Evolutionary conservation across 1,140 invertebrate species (phyloP), one percentile per base, ranked within the genome.

Genomic region (Euwallacea fornicatus): DNA sequence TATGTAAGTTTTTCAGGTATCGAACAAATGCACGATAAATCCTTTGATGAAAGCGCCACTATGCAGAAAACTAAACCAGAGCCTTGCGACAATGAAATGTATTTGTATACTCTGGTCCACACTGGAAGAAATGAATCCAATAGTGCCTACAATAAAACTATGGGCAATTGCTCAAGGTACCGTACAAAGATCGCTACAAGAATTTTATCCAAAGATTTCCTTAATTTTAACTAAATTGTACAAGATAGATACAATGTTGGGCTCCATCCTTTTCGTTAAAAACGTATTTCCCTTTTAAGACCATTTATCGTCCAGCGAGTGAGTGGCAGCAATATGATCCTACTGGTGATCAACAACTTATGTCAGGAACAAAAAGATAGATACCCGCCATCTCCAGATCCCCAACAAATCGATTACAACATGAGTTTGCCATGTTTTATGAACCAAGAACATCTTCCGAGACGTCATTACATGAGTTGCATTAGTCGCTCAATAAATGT

Each of bases 271-370:
- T n/a, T n/a, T n/a, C n/a, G n/a, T 33, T 33, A 33, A 33, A 33
- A 33, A 33, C 21, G 50, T 53, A 6, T 7, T n/a, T 53, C 8
- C 21, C 21, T 4, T 33, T 61, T 11, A 78, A 89, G 91, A 74
- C 89, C 90, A 13, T 97, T 93, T 83, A 90, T 93, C 66, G 91
- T 93, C 2, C 90, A 95, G 74, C 86, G 89, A 44, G 91, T 96
- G 44, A 88, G 89, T 44, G 86, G 87, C 54, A 96, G 91, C 54
- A 96, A 96, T 79, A 86, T 96, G 83, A 84, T 97, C 6, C 82
- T 96, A 65, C 82, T 96, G 0, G 91, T 95, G 2, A 88, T 95
- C 2, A 90, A 94, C 76, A 88, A 85, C 10, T 77, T 86, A 7
- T 93, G 91, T 76, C 78, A 82, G 0, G 83, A 84, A 7, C 61